Conservation (phyloP, 2,888 invertebrate genomes). For the Crossocerus cetratus region DNA sequence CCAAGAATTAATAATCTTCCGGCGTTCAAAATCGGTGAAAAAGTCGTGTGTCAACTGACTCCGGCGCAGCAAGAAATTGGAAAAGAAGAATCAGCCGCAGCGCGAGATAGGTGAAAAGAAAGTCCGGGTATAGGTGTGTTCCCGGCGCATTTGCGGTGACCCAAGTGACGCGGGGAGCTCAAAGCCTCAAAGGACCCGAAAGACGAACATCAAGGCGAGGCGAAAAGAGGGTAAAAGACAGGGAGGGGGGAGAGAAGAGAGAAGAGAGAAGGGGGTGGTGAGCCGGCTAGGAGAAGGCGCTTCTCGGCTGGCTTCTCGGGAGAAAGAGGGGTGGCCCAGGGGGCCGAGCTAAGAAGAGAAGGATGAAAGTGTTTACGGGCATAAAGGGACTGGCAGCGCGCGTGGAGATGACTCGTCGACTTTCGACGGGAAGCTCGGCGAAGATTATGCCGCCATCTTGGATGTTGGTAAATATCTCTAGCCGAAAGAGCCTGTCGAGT, state of each 20-base stretch:
- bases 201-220: slow-evolving; percentile 14
- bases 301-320: background rate
- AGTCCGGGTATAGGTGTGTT: background rate
- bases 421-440: slow-evolving; percentile 63
- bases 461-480: slow-evolving; percentile 76
- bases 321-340: slow-evolving; percentile 6
- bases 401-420: slow-evolving; percentile 64
- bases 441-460: slow-evolving; percentile 76
- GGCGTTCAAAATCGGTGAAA: too few relatives aligned
- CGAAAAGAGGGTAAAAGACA: background rate
- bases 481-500: slow-evolving; percentile 63
- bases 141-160: slow-evolving; percentile 33
- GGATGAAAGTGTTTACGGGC: slow-evolving; percentile 56
- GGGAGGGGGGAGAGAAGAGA: slow-evolving; percentile 10
- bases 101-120: slow-evolving; percentile 14
- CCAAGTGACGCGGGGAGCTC: slow-evolving; percentile 21
- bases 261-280: background rate
- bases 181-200: slow-evolving; percentile 26
- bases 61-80: too few relatives aligned
- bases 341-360: slow-evolving; percentile 42
- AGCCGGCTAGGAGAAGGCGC: background rate
- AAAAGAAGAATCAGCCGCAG: too few relatives aligned
- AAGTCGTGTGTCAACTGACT: too few relatives aligned
- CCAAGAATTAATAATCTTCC: too few relatives aligned
- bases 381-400: slow-evolving; percentile 52